Percentiles rank a stretch among this genome's conserved stretches.
These are phyloP conservation scores for Zeuzera pyrina DNA, from an alignment of 2,888 invertebrate genomes.

Conservation along the genomic window DNA sequence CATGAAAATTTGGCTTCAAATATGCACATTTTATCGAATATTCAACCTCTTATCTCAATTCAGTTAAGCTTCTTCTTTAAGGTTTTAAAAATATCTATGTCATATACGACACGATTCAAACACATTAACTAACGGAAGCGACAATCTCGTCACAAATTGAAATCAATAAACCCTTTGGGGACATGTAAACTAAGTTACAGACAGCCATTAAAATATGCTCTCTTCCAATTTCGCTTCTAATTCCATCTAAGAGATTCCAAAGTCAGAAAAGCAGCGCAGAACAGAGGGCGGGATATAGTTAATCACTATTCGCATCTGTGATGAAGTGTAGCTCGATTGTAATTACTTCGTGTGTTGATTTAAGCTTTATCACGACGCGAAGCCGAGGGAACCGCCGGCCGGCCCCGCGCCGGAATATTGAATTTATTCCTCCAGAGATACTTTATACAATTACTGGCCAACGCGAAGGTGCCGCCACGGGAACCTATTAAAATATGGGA, in stretches of 20 bases:
- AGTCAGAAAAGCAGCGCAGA: slow-evolving; percentile 24
- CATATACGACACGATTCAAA: too few relatives aligned
- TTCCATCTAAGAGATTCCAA: slow-evolving; percentile 25
- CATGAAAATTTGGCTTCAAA: too few relatives aligned
- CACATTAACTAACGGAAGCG: slow-evolving; percentile 8
- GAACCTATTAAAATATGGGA: slow-evolving; percentile 69
- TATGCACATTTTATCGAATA: too few relatives aligned
- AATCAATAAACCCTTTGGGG: slow-evolving; percentile 24
- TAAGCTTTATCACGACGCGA: slow-evolving; percentile 60
- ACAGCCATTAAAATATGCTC: slow-evolving; percentile 33
- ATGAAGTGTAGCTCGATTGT: slow-evolving; percentile 63
- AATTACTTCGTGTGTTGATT: slow-evolving; percentile 70
- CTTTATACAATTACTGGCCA: slow-evolving; percentile 59
- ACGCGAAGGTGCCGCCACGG: slow-evolving; percentile 59
- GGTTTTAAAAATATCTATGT: too few relatives aligned
- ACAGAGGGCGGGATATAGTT: slow-evolving; percentile 47
- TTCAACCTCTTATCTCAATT: too few relatives aligned
- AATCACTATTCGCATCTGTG: slow-evolving; percentile 66
- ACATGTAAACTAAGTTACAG: slow-evolving; percentile 26
- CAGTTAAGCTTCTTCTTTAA: too few relatives aligned
- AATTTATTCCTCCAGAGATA: slow-evolving; percentile 55
- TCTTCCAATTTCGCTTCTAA: slow-evolving; percentile 35
- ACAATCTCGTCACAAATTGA: slow-evolving; percentile 19
- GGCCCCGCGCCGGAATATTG: slow-evolving; percentile 43
- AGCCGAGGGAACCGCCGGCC: slow-evolving; percentile 30